Base-by-base conservation (phyloP, 2,888 invertebrate genomes). In the Arenicola marina region DNA sequence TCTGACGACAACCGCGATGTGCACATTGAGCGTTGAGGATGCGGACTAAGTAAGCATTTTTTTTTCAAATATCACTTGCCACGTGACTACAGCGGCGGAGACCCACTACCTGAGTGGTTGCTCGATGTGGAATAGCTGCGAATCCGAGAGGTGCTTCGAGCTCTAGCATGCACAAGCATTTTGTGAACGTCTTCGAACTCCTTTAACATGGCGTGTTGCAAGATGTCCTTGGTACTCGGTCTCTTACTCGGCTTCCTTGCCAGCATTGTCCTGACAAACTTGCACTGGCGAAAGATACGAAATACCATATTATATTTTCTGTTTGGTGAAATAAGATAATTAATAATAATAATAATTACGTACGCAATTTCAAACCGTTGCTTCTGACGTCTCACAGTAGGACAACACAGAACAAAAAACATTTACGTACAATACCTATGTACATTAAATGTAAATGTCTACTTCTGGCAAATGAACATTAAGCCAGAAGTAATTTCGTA, bases 401-500 rank as follows among this genome's bases (percentile, higher is more conserved):
- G n/a, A n/a, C n/a, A n/a, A n/a, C n/a, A n/a, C n/a, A n/a, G n/a
- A n/a, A n/a, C n/a, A n/a, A n/a, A n/a, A n/a, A n/a, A n/a, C n/a
- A n/a, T n/a, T n/a, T n/a, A n/a, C n/a, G n/a, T n/a, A n/a, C n/a
- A n/a, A n/a, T n/a, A n/a, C n/a, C n/a, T n/a, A n/a, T 38, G 38
- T 11, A 38, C 38, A 38, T 38, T 38, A 38, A 38, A 38, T 38
- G 18, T 38, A 15, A 11, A 38, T 38, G 18, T 38, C 38, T 15
- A 38, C 11, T 11, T 11, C 11, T 18, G 38, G 18, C 18, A 38
- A 38, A 38, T 15, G 38, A 38, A 38, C 18, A 38, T 38, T 18
- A 38, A 38, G 38, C 38, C 18, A 24, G 26, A n/a, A n/a, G n/a
- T n/a, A n/a, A 59, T 7, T 28, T 21, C 51, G 81, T 80, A 92